Conservation (phyloP, 2,797 vertebrate species). For the Gallinago solitaria region DNA sequence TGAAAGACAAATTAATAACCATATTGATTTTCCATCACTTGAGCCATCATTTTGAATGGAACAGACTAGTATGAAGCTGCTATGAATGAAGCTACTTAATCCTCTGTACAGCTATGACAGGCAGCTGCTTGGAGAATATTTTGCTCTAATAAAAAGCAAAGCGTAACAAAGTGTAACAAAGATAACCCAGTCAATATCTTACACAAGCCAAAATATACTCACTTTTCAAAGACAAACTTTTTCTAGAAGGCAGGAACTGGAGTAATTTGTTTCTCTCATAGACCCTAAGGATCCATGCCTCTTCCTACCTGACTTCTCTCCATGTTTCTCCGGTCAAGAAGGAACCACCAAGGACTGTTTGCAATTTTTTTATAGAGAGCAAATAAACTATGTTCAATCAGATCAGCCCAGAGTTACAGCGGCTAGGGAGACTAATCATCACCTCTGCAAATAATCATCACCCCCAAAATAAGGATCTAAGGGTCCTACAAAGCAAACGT, state of each 20-base stretch:
- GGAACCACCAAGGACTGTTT: background rate
- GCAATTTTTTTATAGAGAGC: background rate
- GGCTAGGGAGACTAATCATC: background rate
- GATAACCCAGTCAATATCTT: background rate
- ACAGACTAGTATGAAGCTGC: background rate
- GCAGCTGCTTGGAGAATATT: background rate
- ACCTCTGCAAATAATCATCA: background rate
- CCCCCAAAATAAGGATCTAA: background rate
- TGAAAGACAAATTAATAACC: slow-evolving; percentile 11
- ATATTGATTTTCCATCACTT: slow-evolving; percentile 5
- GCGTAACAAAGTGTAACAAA: background rate
- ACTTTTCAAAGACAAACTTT: background rate
- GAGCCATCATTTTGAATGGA: background rate
- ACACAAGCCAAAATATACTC: background rate
- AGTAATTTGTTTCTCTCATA: background rate
- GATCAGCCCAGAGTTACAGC: background rate
- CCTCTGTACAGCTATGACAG: background rate
- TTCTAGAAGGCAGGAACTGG: background rate
- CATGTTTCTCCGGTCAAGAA: background rate
- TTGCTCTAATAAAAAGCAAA: background rate
- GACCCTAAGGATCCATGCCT: background rate
- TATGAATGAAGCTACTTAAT: background rate
- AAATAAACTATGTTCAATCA: background rate
- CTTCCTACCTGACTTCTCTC: background rate
- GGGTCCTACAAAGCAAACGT: background rate